phyloP scores from a whole-genome alignment of 2,113 vertebrate species.

The Polypterus senegalus region DNA sequence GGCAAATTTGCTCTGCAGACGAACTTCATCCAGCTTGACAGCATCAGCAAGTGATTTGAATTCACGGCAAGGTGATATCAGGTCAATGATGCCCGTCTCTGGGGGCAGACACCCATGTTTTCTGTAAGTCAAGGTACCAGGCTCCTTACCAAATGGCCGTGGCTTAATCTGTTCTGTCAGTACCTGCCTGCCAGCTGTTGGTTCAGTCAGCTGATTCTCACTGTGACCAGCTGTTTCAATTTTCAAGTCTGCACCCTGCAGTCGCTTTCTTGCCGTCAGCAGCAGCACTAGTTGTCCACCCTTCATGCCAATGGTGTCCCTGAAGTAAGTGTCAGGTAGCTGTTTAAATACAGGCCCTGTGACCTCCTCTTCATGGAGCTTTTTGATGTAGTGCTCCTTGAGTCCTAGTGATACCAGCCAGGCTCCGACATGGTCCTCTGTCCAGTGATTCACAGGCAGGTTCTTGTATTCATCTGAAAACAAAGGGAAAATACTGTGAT shows the following conservation, averaged over 20 bases:
- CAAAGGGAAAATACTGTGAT: neutral
- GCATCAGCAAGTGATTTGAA: conserved; percentile 37
- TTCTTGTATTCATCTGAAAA: conserved; percentile 23
- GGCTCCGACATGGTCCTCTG: conserved; percentile 43
- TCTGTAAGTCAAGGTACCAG: conserved; percentile 43
- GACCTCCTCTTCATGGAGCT: conserved; percentile 48
- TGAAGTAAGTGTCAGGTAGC: conserved; percentile 46
- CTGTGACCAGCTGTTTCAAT: conserved; percentile 1
- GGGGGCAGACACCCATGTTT: conserved; percentile 43
- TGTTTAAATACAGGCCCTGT: conserved; percentile 40
- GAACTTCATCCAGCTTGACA: conserved; percentile 8
- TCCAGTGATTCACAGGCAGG: conserved; percentile 42
- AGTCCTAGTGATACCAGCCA: conserved; percentile 53
- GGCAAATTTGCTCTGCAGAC: conserved; percentile 32
- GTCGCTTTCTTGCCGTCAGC: conserved; percentile 43
- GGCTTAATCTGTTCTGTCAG: conserved; percentile 38
- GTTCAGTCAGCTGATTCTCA: neutral
- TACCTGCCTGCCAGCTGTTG: neutral
- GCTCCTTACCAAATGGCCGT: conserved; percentile 43
- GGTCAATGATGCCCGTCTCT: conserved; percentile 36
- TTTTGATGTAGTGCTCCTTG: conserved; percentile 44
- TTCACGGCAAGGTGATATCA: conserved; percentile 48
- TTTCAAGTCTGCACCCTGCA: conserved; percentile 14
- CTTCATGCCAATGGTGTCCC: conserved; percentile 44
- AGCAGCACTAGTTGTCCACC: conserved; percentile 47